Percentiles rank a stretch among this genome's conserved stretches.
These are phyloP conservation scores for Atta colombica DNA, from an alignment of 1,140 invertebrate genomes.

Conservation along the genomic window DNA sequence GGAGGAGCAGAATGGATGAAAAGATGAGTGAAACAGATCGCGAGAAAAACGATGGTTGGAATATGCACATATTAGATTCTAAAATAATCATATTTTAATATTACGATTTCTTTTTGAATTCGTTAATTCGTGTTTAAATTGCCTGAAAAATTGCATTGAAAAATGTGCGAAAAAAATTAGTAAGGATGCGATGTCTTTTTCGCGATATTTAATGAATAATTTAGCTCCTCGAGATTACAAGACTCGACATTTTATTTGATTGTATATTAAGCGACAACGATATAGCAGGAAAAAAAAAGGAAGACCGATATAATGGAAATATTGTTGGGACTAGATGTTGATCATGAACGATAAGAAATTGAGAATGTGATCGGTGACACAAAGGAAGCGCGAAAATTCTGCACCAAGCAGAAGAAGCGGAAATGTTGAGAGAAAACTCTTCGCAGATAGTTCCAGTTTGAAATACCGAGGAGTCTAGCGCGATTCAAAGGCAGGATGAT, in stretches of 20 bases:
- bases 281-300: neutral
- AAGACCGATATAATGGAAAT: slow-evolving; percentile 4
- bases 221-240: slow-evolving; percentile 15
- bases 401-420: slow-evolving; percentile 14
- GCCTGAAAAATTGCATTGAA: slow-evolving; percentile 27
- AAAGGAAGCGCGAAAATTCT: slow-evolving; percentile 54
- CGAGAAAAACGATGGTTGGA: neutral
- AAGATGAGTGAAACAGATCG: neutral
- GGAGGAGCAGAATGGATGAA: neutral
- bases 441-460: slow-evolving; percentile 46
- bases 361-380: slow-evolving; percentile 41
- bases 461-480: slow-evolving; percentile 45
- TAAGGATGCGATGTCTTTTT: neutral
- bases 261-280: slow-evolving; percentile 2
- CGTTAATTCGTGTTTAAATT: slow-evolving; percentile 46
- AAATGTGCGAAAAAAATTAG: neutral
- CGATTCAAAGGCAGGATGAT: slow-evolving; percentile 55
- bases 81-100: slow-evolving; percentile 41
- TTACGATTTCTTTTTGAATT: slow-evolving; percentile 23
- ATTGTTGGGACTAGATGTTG: neutral
- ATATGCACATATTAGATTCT: slow-evolving; percentile 26
- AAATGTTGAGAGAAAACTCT: slow-evolving; percentile 43
- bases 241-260: neutral
- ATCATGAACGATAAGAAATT: slow-evolving; percentile 49
- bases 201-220: slow-evolving; percentile 10